Conservation (phyloP, 1,140 invertebrate species). For the Sinella curviseta region DNA sequence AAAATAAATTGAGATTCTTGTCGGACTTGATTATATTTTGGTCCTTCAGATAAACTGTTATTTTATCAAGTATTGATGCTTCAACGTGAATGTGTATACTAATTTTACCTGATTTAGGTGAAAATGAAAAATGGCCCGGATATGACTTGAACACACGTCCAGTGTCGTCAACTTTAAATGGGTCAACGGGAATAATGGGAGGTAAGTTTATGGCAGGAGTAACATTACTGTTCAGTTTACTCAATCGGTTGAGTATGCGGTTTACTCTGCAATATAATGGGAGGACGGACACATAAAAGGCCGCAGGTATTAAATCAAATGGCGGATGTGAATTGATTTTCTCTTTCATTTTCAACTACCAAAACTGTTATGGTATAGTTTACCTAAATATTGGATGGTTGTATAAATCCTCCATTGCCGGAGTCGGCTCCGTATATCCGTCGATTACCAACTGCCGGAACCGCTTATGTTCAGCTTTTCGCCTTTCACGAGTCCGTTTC, state of each 20-base stretch:
- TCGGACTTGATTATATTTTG: no score
- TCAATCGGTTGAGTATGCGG: conserved; percentile 3
- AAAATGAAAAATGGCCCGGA: not conserved
- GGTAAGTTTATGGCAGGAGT: not conserved
- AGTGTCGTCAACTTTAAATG: not conserved
- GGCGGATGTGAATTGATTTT: not conserved
- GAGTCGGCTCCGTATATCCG: not conserved
- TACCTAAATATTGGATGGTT: conserved; percentile 17
- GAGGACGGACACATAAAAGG: not conserved
- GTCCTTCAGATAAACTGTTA: not conserved
- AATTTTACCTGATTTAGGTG: no score
- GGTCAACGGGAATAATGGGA: not conserved
- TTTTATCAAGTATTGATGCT: not conserved
- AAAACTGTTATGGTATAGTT: no score
- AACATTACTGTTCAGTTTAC: not conserved
- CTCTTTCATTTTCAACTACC: no score
- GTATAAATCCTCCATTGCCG: not conserved
- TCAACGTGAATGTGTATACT: no score
- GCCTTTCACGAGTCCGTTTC: not conserved
- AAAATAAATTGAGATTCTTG: no score
- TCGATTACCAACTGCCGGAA: conserved; percentile 14
- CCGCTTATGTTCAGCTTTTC: conserved; percentile 14
- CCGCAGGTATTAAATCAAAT: not conserved
- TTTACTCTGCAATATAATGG: conserved; percentile 1
- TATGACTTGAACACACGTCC: conserved; percentile 17